phyloP scores from a whole-genome alignment of 37 sponge, comb jelly and placozoan species.

The Geodia barretti region DNA sequence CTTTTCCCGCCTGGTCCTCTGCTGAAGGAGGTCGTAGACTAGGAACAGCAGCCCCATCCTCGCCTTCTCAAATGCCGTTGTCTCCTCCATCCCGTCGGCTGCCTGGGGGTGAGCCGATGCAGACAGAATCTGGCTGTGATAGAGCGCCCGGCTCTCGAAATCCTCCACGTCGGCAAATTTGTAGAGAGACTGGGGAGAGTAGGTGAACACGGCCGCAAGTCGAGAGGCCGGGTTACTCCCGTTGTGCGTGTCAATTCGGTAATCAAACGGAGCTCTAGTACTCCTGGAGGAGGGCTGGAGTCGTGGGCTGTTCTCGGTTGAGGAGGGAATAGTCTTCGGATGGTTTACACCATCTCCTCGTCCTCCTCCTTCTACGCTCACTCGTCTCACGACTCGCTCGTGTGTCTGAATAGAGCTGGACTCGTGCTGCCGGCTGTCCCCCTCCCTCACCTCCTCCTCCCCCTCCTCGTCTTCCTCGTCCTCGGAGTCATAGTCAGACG shows the following conservation, averaged over 20 bases:
- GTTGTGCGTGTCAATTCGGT: background rate
- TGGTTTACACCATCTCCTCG: background rate
- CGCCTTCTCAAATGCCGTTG: conserved; percentile 24
- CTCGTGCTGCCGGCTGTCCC: background rate
- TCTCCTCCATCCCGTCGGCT: background rate
- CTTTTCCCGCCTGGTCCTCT: conserved; percentile 45
- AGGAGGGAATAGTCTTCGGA: too few species aligned
- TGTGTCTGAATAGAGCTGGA: background rate
- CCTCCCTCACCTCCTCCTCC: background rate
- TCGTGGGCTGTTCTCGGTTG: background rate
- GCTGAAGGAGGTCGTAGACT: conserved; percentile 47
- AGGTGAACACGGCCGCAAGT: background rate
- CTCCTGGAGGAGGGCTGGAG: background rate
- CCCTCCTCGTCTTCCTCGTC: background rate
- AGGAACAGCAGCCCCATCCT: conserved; percentile 34
- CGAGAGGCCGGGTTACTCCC: background rate
- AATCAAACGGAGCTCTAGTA: too few species aligned
- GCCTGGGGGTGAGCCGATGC: conserved; percentile 13
- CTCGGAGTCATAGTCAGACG: background rate
- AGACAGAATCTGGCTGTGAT: conserved; percentile 39
- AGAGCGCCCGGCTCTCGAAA: background rate
- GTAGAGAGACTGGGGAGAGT: conserved; percentile 18
- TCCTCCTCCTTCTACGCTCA: background rate
- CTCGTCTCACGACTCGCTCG: background rate
- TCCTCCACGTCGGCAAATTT: conserved; percentile 60